These are phyloP conservation scores for Apus apus DNA, from an alignment of 2,113 vertebrate genomes.

Conservation along the genomic window DNA sequence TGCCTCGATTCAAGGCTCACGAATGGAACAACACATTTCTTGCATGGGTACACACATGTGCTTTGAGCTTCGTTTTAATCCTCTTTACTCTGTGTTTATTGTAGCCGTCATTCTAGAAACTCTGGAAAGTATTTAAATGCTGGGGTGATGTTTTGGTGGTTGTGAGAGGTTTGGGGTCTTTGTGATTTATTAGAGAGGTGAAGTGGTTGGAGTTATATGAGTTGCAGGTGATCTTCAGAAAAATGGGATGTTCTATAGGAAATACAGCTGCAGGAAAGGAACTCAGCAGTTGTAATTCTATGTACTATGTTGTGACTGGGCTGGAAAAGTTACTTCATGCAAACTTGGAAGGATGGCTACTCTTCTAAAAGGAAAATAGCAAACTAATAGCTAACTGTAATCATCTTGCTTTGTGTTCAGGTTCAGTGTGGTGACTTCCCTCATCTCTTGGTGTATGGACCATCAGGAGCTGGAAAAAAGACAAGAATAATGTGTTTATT, in stretches of 20 bases:
- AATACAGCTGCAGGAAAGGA: neutral
- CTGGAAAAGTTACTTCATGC: neutral
- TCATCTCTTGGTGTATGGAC: constrained; percentile 94
- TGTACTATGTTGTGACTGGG: neutral
- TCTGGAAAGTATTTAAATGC: neutral
- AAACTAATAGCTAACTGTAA: neutral
- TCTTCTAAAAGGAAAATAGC: neutral
- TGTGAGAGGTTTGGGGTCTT: neutral
- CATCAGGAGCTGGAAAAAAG: constrained; percentile 96
- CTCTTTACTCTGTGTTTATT: neutral
- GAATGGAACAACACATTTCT: neutral
- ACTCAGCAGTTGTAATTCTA: neutral
- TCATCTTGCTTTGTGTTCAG: constrained; percentile 62
- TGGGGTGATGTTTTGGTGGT: neutral
- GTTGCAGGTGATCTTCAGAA: neutral
- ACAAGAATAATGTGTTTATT: constrained; percentile 97
- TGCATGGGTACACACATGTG: fast-evolving
- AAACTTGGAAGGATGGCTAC: neutral
- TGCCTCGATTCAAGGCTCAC: neutral
- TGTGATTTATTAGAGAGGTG: neutral
- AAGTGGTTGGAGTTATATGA: neutral
- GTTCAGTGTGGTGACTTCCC: constrained; percentile 97
- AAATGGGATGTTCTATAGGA: fast-evolving
- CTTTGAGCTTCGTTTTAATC: neutral
- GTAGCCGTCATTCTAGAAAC: neutral